Evolutionary conservation across 2,797 vertebrate genomes (phyloP).

Genomic region (Gambusia yucatana): DNA sequence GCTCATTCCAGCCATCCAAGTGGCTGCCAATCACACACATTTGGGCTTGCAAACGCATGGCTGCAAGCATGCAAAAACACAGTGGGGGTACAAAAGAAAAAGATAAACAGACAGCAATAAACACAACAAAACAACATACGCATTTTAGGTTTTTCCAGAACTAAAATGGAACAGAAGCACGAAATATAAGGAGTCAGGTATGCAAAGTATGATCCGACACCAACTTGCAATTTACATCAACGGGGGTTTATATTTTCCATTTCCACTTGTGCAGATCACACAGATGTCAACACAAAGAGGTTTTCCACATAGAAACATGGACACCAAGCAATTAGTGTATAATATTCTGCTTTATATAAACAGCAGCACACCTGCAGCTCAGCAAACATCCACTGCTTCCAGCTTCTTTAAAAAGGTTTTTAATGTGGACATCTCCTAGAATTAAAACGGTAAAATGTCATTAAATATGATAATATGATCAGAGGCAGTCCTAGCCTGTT

Average conservation of each 20-base stretch:
- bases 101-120: conserved; percentile 6
- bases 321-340: too few relatives aligned
- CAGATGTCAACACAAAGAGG: neutral
- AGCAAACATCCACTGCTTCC: neutral
- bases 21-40: conserved; percentile 60
- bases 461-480: neutral
- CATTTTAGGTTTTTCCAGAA: neutral
- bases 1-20: conserved; percentile 64
- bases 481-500: too few relatives aligned
- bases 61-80: conserved; percentile 28
- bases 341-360: neutral
- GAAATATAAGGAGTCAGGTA: neutral
- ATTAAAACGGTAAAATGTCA: neutral
- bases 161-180: conserved; percentile 1
- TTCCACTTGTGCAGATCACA: neutral
- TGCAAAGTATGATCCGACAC: neutral
- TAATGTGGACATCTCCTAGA: neutral
- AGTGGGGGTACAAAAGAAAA: neutral
- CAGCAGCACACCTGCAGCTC: neutral
- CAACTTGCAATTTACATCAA: conserved; percentile 25
- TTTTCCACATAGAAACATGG: neutral
- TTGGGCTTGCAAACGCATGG: conserved; percentile 31
- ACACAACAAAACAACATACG: neutral
- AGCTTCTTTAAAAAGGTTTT: neutral
- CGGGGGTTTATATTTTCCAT: neutral